Conservation (phyloP, 2,113 vertebrate species). For the Carollia perspicillata region DNA sequence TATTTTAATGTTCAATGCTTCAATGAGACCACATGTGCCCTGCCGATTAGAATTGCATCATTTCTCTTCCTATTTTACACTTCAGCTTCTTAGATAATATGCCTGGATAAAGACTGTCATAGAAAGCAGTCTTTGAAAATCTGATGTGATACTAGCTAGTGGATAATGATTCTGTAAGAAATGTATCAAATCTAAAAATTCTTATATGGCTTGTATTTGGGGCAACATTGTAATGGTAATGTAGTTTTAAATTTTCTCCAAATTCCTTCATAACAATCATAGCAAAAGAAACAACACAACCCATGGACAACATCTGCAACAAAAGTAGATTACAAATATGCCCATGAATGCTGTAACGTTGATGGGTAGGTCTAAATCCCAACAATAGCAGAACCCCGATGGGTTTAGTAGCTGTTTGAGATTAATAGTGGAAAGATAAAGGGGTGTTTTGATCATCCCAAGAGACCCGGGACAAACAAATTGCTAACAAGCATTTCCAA, state of each 20-base stretch:
- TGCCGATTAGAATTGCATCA: neutral
- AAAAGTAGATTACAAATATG: neutral
- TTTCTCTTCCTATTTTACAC: conserved; percentile 19
- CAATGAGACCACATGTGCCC: neutral
- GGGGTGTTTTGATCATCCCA: neutral
- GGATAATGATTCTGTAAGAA: neutral
- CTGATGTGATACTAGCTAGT: neutral
- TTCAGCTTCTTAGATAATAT: neutral
- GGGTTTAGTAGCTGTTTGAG: neutral
- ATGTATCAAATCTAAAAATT: neutral
- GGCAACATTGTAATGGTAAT: neutral
- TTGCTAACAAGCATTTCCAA: neutral
- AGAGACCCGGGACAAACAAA: neutral
- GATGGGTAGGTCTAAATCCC: neutral
- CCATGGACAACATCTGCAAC: neutral
- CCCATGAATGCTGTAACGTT: neutral
- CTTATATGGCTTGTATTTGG: neutral
- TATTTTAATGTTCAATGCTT: neutral
- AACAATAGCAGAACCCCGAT: neutral
- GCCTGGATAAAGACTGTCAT: neutral
- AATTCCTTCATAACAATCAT: neutral
- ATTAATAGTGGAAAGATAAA: neutral
- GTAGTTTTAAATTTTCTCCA: neutral
- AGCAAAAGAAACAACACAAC: neutral
- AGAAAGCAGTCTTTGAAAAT: conserved; percentile 18